These are phyloP conservation scores for Solen grandis DNA, from an alignment of 1,140 invertebrate species.

Conservation along the genomic window DNA sequence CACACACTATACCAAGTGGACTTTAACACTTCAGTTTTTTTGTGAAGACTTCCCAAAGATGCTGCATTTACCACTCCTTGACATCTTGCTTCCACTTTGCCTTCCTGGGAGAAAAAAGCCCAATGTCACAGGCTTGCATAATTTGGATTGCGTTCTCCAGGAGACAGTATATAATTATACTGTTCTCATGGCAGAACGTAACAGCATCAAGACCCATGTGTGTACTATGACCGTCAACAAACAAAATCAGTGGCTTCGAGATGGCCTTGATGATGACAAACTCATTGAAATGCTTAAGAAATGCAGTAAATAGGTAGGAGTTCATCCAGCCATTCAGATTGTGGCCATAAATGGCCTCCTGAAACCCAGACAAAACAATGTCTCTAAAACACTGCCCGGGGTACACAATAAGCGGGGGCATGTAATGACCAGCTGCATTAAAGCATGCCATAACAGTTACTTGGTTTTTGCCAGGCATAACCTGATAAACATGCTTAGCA, in stretches of 20 bases:
- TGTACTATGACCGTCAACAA: not conserved
- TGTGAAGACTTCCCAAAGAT: too few relatives aligned
- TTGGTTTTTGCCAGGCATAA: too few relatives aligned
- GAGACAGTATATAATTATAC: not conserved
- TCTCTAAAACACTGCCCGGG: not conserved
- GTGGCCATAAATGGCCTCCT: not conserved
- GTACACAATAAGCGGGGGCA: not conserved
- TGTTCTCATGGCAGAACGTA: not conserved
- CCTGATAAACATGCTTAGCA: too few relatives aligned
- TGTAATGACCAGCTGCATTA: not conserved
- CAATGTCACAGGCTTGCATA: not conserved
- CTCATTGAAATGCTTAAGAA: not conserved
- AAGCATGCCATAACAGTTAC: slow-evolving; percentile 4
- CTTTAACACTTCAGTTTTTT: too few relatives aligned
- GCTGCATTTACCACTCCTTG: too few relatives aligned
- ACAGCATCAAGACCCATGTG: not conserved
- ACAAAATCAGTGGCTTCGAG: not conserved
- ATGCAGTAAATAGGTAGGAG: not conserved
- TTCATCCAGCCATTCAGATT: slow-evolving; percentile 30
- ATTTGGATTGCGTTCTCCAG: not conserved
- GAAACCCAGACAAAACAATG: slow-evolving; percentile 1
- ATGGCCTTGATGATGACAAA: not conserved
- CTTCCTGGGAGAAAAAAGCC: not conserved
- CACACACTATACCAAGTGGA: too few relatives aligned
- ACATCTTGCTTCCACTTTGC: not conserved